Evolutionary conservation across 2,888 invertebrate species (phyloP).

Genomic region (Copidosoma aretas): DNA sequence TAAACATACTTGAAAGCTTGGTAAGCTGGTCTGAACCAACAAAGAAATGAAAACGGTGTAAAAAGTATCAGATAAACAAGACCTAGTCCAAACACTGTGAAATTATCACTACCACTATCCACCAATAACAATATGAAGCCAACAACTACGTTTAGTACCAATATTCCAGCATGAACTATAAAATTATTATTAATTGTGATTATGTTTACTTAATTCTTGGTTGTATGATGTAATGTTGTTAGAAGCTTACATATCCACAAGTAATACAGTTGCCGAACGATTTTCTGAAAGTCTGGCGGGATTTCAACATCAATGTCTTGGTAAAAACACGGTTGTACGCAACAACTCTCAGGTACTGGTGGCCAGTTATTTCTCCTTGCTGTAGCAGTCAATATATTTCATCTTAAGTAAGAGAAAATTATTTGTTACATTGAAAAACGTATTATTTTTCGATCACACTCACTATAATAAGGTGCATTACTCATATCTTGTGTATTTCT

Average conservation of each 20-base stretch:
- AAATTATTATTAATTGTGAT: conserved; percentile 47
- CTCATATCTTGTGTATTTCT: conserved; percentile 47
- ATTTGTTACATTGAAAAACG: not conserved
- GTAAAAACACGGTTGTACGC: conserved; percentile 97
- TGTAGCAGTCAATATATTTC: conserved; percentile 50
- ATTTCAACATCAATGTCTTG: conserved; percentile 99
- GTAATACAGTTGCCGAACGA: conserved; percentile 93
- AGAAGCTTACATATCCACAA: conserved; percentile 92
- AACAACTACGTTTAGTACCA: conserved; percentile 86
- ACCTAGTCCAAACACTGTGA: conserved; percentile 83
- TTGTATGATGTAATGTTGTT: not conserved
- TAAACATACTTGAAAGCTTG: conserved; percentile 85
- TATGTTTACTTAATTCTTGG: not conserved
- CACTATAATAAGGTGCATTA: conserved; percentile 65
- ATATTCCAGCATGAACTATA: conserved; percentile 87
- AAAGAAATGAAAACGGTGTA: conserved; percentile 96
- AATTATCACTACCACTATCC: conserved; percentile 59
- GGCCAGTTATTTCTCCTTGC: conserved; percentile 96
- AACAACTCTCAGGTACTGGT: conserved; percentile 90
- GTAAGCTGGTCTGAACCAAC: conserved; percentile 99
- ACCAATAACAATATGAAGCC: conserved; percentile 79
- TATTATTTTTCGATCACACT: conserved; percentile 34
- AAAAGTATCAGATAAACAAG: conserved; percentile 89
- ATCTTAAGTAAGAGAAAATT: not conserved
- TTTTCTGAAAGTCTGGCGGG: conserved; percentile 94